Base-by-base conservation (phyloP, 1,140 invertebrate species). In the Sycophaga agraensis region DNA sequence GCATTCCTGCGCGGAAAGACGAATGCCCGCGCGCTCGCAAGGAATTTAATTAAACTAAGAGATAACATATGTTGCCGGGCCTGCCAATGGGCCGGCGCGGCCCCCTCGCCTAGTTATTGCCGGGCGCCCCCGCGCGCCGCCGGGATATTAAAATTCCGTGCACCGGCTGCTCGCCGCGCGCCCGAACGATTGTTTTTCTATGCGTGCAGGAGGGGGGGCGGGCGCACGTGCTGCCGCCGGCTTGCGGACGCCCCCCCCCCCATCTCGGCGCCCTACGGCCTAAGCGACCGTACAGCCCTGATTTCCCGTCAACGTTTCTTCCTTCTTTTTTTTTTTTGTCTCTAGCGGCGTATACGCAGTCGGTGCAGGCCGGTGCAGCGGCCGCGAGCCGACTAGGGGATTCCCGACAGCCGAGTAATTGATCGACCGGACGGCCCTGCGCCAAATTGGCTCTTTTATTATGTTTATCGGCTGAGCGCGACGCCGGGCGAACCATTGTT, bases 31-130 rank as follows among this genome's bases (percentile, higher is more conserved):
- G 31, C 53, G 40, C 48, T 55, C 16, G 39, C 26, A 34, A 75
- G 78, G 79, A 80, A 81, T 81, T 81, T 81, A 80, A 81, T 81
- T 81, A 81, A 81, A 79, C 76, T 79, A 79, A 81, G 77, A 81
- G 78, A 81, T 81, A 81, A 81, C 79, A 81, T 81, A 80, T 81
- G 79, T 81, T 81, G 68, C 78, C 73, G 63, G 58, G 68, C n/a
- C 67, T 59, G 69, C 68, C 69, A 64, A 66, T 66, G 65, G 68
- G n/a, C n/a, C n/a, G n/a, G n/a, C n/a, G n/a, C n/a, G 19, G 22
- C 69, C 67, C 66, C 64, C 61, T 49, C 59, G 68, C 65, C 66
- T 70, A 74, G 79, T 79, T 81, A 81, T 80, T 80, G 76, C 79
- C 69, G 70, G 73, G 73, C 73, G 70, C 56, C 50, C 51, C 45